phyloP scores from a whole-genome alignment of 2,888 invertebrate genomes.

The Alcis repandata region DNA sequence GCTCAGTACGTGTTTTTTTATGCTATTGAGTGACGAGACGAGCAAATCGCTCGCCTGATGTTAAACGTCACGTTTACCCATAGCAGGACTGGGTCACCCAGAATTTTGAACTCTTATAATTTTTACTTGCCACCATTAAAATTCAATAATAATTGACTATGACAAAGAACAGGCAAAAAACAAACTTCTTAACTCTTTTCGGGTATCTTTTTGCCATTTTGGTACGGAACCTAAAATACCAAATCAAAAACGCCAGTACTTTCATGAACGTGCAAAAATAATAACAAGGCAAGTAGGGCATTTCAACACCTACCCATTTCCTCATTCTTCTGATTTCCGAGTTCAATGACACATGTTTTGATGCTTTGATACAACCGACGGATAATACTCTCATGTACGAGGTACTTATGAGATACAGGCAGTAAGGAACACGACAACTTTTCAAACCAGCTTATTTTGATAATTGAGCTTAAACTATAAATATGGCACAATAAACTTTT shows the following conservation, averaged over 20 bases:
- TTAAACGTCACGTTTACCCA: too few relatives aligned
- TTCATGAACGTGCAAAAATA: neutral
- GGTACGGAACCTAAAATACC: too few relatives aligned
- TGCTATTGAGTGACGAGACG: too few relatives aligned
- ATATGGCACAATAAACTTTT: neutral
- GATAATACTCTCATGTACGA: conserved; percentile 15
- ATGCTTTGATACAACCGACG: conserved; percentile 21
- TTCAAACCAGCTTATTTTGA: neutral
- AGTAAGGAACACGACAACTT: conserved; percentile 20
- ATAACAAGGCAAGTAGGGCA: neutral
- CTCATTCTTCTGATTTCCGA: conserved; percentile 23
- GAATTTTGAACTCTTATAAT: too few relatives aligned
- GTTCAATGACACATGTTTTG: conserved; percentile 26
- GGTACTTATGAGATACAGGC: neutral
- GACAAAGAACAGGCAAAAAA: too few relatives aligned
- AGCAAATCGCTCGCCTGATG: too few relatives aligned
- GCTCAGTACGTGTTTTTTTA: too few relatives aligned
- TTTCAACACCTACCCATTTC: conserved; percentile 14
- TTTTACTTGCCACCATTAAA: too few relatives aligned
- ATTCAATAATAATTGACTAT: too few relatives aligned
- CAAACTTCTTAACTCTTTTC: too few relatives aligned
- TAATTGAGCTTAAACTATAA: neutral
- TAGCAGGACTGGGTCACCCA: too few relatives aligned
- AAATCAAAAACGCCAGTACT: neutral
- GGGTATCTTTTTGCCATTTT: too few relatives aligned